Evolutionary conservation across 2,888 invertebrate genomes (phyloP).

Genomic region (Hedychridium roseum): DNA sequence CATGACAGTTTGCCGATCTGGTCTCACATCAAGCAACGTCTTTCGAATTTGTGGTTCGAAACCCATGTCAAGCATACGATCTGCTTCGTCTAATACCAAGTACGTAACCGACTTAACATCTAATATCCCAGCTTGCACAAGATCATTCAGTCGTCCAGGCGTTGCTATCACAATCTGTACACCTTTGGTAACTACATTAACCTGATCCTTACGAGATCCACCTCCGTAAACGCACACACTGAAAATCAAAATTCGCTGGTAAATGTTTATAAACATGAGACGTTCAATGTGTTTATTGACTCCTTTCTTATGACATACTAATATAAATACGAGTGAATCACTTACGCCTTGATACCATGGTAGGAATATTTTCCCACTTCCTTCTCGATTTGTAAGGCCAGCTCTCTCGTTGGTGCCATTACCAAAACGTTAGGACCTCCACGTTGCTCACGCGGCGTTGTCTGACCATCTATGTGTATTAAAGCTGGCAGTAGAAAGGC

Average conservation of each 20-base stretch:
- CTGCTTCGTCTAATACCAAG: constrained; percentile 91
- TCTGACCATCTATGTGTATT: constrained; percentile 90
- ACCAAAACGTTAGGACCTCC: constrained; percentile 87
- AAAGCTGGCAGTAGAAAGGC: constrained; percentile 93
- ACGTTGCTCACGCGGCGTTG: constrained; percentile 74
- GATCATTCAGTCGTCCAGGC: constrained; percentile 91
- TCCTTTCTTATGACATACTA: constrained; percentile 2
- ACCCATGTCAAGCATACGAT: constrained; percentile 88
- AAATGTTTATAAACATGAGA: constrained; percentile 1
- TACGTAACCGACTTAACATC: constrained; percentile 83
- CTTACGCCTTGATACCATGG: constrained; percentile 83
- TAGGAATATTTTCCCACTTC: constrained; percentile 92
- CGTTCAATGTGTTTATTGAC: neutral
- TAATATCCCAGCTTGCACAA: constrained; percentile 75
- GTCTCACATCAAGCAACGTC: constrained; percentile 80
- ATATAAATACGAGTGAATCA: constrained; percentile 16
- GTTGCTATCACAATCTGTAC: constrained; percentile 96
- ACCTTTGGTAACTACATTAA: constrained; percentile 76
- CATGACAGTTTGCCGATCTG: constrained; percentile 95
- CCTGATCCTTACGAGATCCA: constrained; percentile 81
- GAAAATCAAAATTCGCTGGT: constrained; percentile 14
- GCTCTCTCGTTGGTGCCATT: constrained; percentile 91
- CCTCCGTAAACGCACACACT: constrained; percentile 93
- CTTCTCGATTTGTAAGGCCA: constrained; percentile 91
- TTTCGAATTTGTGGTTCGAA: constrained; percentile 90